Conservation (phyloP, 35 echinoderm and acorn worm genomes). For the Stichopus chloronotus region DNA sequence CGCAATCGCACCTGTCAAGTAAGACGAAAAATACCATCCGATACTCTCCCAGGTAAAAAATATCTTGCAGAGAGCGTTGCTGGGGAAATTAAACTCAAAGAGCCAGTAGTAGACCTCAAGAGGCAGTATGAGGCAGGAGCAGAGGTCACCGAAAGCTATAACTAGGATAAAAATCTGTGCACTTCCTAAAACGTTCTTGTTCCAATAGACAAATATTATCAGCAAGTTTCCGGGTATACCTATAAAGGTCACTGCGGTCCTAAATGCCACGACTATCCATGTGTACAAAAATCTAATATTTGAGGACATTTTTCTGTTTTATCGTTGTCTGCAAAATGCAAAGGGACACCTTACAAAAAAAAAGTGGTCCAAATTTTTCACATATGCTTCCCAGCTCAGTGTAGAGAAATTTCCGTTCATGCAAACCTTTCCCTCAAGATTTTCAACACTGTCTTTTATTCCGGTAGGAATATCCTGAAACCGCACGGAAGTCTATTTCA, state of each 20-base stretch:
- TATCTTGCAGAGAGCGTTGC: neutral
- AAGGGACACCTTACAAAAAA: no score
- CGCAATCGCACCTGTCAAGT: neutral
- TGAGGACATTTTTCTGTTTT: neutral
- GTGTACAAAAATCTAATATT: neutral
- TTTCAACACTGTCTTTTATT: no score
- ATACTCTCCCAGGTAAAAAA: neutral
- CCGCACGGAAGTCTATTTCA: no score
- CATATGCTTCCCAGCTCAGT: no score
- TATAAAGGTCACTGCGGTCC: neutral
- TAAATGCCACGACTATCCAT: neutral
- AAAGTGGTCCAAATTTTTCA: no score
- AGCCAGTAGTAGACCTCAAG: conserved; percentile 25
- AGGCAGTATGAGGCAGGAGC: neutral
- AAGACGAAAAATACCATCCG: conserved; percentile 6
- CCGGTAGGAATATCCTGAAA: no score
- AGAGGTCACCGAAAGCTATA: conserved; percentile 7
- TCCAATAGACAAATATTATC: conserved; percentile 24
- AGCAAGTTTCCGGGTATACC: conserved; percentile 34
- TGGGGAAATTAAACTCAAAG: conserved; percentile 4
- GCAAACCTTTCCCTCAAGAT: no score
- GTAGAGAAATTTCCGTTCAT: no score
- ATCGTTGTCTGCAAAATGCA: no score
- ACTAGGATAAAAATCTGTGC: conserved; percentile 29
- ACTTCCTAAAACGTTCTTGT: conserved; percentile 20